Evolutionary conservation across 1,140 invertebrate genomes (phyloP), one percentile per base, ranked within the genome.

Genomic region (Solen grandis): DNA sequence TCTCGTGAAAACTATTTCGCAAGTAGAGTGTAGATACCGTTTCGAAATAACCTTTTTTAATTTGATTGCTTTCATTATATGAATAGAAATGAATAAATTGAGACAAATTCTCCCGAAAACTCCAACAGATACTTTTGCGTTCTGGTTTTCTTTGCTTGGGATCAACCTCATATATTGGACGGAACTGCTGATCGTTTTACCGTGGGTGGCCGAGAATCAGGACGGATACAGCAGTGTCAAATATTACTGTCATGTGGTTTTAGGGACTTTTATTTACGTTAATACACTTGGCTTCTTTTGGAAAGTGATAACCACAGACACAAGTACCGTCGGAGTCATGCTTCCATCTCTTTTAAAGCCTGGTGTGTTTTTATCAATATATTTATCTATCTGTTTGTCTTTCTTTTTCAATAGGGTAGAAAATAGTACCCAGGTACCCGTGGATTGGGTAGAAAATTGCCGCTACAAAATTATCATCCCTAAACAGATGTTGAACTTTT

Each of bases 281-380:
- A 87, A 86, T 59, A 63, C 82, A 13, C 55, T 88, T 54, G 50
- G 69, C 5, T 83, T 81, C 35, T 52, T 89, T 2, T 82, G 77
- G 65, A 84, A 82, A 63, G 55, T 85, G 13, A 79, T 86, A 25
- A 72, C 62, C 13, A 85, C 84, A 14, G 82, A 87, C 29, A 83
- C 82, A 10, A 72, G 81, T 13, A 82, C 62, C 0, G 69, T 52
- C n/a, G 86, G 86, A 19, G n/a, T 81, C 14, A 41, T 87, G n/a
- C 62, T 89, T 29, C 88, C 88, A 0, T 57, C 59, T n/a, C 36
- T 82, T 16, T 55, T 85, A 22, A 84, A 84, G 57, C 82, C 63
- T 69, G 75, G 75, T 78, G 60, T 10, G 8, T 46, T 46, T 46
- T 46, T 19, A 46, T 8, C 8, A 8, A 10, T 46, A 19, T 46